Evolutionary conservation across 2,888 invertebrate species (phyloP).

Genomic region (Apeira syringaria): DNA sequence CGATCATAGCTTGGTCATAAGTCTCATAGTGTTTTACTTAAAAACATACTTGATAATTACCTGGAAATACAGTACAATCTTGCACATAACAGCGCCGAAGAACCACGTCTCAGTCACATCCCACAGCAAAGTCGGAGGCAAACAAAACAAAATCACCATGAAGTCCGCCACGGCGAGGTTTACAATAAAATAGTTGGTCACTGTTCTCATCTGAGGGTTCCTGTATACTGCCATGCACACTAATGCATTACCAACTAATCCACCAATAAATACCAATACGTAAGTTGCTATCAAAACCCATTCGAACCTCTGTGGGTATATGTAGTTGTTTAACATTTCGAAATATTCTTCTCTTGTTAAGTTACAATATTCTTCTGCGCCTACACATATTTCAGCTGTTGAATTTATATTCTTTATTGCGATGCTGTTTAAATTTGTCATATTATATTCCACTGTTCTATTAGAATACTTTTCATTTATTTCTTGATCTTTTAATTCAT

Average conservation of each 20-base stretch:
- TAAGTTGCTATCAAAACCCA: slow-evolving; percentile 91
- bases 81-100: slow-evolving; percentile 92
- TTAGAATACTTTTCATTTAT: slow-evolving; percentile 5
- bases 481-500: neutral
- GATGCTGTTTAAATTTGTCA: neutral
- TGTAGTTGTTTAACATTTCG: slow-evolving; percentile 84
- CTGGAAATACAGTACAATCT: slow-evolving; percentile 94
- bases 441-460: slow-evolving; percentile 14
- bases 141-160: slow-evolving; percentile 93
- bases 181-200: slow-evolving; percentile 96
- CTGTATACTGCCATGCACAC: slow-evolving; percentile 95
- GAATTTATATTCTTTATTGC: slow-evolving; percentile 19
- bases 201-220: slow-evolving; percentile 94
- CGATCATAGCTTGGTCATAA: no score
- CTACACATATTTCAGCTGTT: slow-evolving; percentile 59
- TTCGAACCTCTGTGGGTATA: slow-evolving; percentile 88
- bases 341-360: slow-evolving; percentile 83
- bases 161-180: slow-evolving; percentile 95
- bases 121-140: slow-evolving; percentile 94
- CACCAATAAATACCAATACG: slow-evolving; percentile 89
- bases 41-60: no score
- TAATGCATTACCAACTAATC: slow-evolving; percentile 92
- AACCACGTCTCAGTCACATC: slow-evolving; percentile 98
- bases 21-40: no score
- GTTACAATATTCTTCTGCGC: slow-evolving; percentile 71